Evolutionary conservation across 2,797 vertebrate species (phyloP), one percentile per base, ranked within the genome.

Genomic region (Rhynchotus rufescens): DNA sequence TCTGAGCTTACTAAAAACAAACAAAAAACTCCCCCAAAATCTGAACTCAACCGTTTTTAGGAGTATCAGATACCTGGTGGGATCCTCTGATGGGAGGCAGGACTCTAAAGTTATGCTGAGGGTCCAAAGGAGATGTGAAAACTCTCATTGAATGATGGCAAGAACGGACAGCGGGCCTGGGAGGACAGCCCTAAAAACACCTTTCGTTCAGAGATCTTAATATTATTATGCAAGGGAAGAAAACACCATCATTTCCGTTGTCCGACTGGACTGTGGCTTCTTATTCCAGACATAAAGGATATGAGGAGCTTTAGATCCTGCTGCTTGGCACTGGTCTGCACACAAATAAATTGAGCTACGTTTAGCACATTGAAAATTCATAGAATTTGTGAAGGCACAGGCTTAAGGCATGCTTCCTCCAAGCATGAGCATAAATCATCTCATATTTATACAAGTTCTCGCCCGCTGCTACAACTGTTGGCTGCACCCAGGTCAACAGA

Each of bases 291-390:
- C 77, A 47, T 32, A 89, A 93, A 94, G 38, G 25, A 26, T 82
- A 92, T 23, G 77, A 77, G 84, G 67, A 93, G 80, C 71, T 90
- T 86, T 40, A 84, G 28, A 84, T 84, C 78, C 59, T 61, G 73
- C 12, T 42, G 57, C 67, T 71, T 80, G 2, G 30, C 56, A 57
- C 61, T 79, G 77, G 52, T 86, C 72, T 74, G 71, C 65, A 78
- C 87, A 71, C 87, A 93, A 93, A 91, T 93, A 94, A 89, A 89
- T 59, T 82, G 75, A 71, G 74, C 74, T 76, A 78, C 73, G 61
- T 45, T 93, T 92, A 91, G 67, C 52, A 81, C 83, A 93, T 51
- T 92, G 92, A 91, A 94, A 94, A 95, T 94, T 92, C 92, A 93
- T 84, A 86, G 93, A 77, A 74, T 92, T 90, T 88, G 67, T 10